Conservation (phyloP, 2,113 vertebrate species). For the Apaloderma vittatum region DNA sequence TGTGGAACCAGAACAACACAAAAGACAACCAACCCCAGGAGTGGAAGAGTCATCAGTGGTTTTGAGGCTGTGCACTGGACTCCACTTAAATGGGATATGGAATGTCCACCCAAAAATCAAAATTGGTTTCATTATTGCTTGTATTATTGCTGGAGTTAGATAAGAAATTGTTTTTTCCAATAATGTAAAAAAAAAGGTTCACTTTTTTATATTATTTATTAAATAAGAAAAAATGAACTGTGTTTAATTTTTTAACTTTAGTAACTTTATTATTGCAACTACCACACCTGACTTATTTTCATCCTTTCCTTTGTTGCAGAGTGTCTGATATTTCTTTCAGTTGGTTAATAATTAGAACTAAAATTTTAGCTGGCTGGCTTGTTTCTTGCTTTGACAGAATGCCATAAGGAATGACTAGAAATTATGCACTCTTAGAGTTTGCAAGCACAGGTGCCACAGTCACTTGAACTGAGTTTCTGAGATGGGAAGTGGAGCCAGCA, state of each 20-base stretch:
- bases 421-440: accelerated
- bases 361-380: not conserved
- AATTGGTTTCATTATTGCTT: not conserved
- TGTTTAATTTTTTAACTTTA: constrained; percentile 71
- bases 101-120: constrained; percentile 25
- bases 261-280: not conserved
- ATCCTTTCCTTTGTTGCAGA: not conserved
- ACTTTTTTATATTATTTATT: constrained; percentile 79
- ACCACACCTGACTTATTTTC: not conserved
- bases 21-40: constrained; percentile 3
- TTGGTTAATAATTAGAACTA: not conserved
- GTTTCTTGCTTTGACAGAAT: not conserved
- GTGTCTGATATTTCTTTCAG: not conserved
- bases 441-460: not conserved
- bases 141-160: constrained; percentile 68
- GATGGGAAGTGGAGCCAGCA: not conserved
- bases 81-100: constrained; percentile 16
- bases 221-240: constrained; percentile 72
- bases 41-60: constrained; percentile 24
- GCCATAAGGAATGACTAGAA: not conserved
- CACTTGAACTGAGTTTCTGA: not conserved
- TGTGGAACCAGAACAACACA: not conserved
- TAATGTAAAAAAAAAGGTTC: constrained; percentile 66
- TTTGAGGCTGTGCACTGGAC: constrained; percentile 42
- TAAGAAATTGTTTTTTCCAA: constrained; percentile 64